Evolutionary conservation across 1,140 invertebrate species (phyloP), one percentile per base, ranked within the genome.

Genomic region (Nautilus pompilius): DNA sequence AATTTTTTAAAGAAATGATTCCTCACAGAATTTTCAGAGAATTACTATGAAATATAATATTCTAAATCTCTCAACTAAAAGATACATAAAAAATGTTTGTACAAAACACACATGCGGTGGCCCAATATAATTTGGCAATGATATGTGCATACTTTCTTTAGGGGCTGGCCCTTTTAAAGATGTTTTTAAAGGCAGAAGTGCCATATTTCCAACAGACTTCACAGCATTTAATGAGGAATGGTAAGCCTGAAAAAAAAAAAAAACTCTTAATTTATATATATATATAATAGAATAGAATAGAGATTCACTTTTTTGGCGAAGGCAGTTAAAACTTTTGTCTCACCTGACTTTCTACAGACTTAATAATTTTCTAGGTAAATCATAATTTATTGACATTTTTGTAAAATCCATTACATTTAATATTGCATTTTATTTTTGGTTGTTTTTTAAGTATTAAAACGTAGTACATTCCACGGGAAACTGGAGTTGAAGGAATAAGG

Each of bases 191-290:
- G 96, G 94, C 58, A 98, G 78, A 24, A 98, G 73, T 0, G 95
- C 96, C 86, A 96, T 90, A 79, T 99, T 99, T 3, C 94, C 96
- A n/a, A 98, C 84, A 10, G 83, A 55, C 72, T 89, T 84, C n/a
- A 87, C 85, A 67, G 88, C 88, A 53, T 90, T 88, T 71, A 96
- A 90, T 74, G 89, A 90, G 0, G 96, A 98, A 84, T 99, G 96
- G 86, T 98, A 99, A 0, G 95, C 95, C 92, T 93, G 70, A 48
- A 69, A 77, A 62, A 48, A 26, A 58, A 48, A 65, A 67, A 49
- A 41, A 55, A 4, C 24, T 46, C 24, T 46, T 20, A 46, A 41
- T n/a, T n/a, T n/a, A n/a, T n/a, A n/a, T n/a, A n/a, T n/a, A n/a
- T n/a, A n/a, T n/a, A n/a, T n/a, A n/a, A n/a, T n/a, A n/a, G n/a